A percentile compares a stretch with the other conserved stretches of the same genome.
Conservation (phyloP, 1,140 invertebrate genomes). For the Anoplolepis gracilipes region DNA sequence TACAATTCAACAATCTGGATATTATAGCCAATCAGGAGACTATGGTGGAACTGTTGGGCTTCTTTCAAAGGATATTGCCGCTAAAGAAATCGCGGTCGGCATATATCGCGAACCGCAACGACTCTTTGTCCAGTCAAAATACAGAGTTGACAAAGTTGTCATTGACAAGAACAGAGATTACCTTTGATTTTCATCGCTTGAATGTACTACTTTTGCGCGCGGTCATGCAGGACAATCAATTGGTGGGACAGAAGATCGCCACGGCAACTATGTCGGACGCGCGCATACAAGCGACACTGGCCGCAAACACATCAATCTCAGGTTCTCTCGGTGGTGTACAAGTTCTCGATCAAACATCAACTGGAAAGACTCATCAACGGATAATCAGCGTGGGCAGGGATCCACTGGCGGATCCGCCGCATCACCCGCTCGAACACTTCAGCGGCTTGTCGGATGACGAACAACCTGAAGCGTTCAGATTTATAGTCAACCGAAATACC, state of each 20-base stretch:
- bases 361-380: slow-evolving; percentile 93
- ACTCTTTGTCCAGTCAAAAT: slow-evolving; percentile 78
- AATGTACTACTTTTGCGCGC: slow-evolving; percentile 95
- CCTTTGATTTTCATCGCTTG: slow-evolving; percentile 96
- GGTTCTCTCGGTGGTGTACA: slow-evolving; percentile 97
- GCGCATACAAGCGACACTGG: slow-evolving; percentile 94
- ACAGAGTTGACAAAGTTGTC: slow-evolving; percentile 65
- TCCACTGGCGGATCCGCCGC: slow-evolving; percentile 86
- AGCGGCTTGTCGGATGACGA: slow-evolving; percentile 67
- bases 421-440: slow-evolving; percentile 77
- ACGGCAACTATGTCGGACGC: slow-evolving; percentile 97
- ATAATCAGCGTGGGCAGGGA: slow-evolving; percentile 95
- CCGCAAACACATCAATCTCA: slow-evolving; percentile 88
- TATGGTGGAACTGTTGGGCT: slow-evolving; percentile 96
- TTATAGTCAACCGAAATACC: slow-evolving; percentile 79
- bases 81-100: slow-evolving; percentile 79
- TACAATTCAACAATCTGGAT: slow-evolving; percentile 97
- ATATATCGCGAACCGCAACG: slow-evolving; percentile 73
- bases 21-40: slow-evolving; percentile 99
- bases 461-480: slow-evolving; percentile 81
- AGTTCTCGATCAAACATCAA: slow-evolving; percentile 95
- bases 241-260: slow-evolving; percentile 95
- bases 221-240: slow-evolving; percentile 89
- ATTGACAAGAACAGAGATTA: slow-evolving; percentile 90
- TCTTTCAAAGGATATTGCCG: slow-evolving; percentile 91